Conservation (phyloP, 2,113 vertebrate genomes). For the Phrynosoma platyrhinos region DNA sequence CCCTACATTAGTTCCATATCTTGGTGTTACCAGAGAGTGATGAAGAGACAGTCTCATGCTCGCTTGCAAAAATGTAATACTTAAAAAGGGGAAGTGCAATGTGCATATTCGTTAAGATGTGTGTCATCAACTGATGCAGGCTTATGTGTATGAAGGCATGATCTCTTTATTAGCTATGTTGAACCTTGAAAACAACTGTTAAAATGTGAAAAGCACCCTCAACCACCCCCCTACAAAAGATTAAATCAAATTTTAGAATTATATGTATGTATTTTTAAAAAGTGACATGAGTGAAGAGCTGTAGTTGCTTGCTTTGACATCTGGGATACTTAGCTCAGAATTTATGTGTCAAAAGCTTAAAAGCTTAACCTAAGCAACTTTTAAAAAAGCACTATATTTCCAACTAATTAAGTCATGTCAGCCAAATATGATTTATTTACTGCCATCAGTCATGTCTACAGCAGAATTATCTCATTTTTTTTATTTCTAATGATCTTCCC, state of each 20-base stretch:
- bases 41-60: slow-evolving; percentile 14
- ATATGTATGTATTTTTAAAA: slow-evolving; percentile 33
- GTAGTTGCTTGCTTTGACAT: slow-evolving; percentile 56
- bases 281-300: slow-evolving; percentile 44
- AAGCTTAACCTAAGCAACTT: slow-evolving; percentile 75
- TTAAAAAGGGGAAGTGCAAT: neutral
- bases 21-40: neutral
- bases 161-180: neutral
- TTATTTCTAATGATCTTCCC: slow-evolving; percentile 73
- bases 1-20: neutral
- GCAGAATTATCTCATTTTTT: slow-evolving; percentile 69
- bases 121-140: neutral
- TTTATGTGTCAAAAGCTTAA: slow-evolving; percentile 77
- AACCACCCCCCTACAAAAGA: slow-evolving; percentile 18
- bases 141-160: neutral
- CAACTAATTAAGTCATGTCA: slow-evolving; percentile 79
- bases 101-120: neutral
- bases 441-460: slow-evolving; percentile 70
- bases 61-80: slow-evolving; percentile 22
- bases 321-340: slow-evolving; percentile 68
- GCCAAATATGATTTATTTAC: slow-evolving; percentile 74
- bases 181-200: neutral
- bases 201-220: neutral
- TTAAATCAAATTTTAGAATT: slow-evolving; percentile 57
- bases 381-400: slow-evolving; percentile 72